These are phyloP conservation scores for Diplodus sargus DNA, from an alignment of 2,797 vertebrate species.

Conservation along the genomic window DNA sequence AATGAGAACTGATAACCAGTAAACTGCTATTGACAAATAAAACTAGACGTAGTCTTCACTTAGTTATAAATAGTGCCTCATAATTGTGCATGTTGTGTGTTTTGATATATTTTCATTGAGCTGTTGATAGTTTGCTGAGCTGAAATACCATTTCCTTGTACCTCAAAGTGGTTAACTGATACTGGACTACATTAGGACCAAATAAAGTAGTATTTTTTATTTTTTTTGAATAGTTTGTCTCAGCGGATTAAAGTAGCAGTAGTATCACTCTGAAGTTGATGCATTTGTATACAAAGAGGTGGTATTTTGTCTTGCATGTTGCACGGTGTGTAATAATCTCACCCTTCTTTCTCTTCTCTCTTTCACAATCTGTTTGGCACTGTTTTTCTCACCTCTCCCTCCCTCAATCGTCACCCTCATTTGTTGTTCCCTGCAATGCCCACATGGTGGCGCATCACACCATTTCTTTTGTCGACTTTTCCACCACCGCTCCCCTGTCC, in stretches of 20 bases:
- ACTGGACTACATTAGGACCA: not conserved
- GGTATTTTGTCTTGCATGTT: constrained; percentile 85
- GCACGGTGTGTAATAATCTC: constrained; percentile 86
- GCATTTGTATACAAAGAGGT: constrained; percentile 75
- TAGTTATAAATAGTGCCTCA: constrained; percentile 21
- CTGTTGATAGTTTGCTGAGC: constrained; percentile 58
- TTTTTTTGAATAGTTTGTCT: constrained; percentile 8
- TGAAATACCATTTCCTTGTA: constrained; percentile 84
- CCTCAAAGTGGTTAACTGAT: not conserved
- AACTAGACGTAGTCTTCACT: constrained; percentile 18
- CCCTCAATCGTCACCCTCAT: constrained; percentile 54
- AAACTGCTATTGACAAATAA: not conserved
- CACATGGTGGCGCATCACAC: constrained; percentile 81
- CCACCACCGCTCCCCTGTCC: constrained; percentile 56
- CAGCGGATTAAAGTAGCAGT: constrained; percentile 31
- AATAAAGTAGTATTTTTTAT: not conserved
- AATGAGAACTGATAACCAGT: not conserved
- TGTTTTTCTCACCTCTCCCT: constrained; percentile 52
- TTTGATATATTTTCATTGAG: constrained; percentile 37
- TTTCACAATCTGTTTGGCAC: constrained; percentile 75
- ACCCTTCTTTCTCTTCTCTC: constrained; percentile 74
- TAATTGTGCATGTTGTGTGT: constrained; percentile 75
- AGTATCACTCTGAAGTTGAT: constrained; percentile 54
- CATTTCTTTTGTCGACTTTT: constrained; percentile 39
- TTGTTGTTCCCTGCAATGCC: constrained; percentile 67